Base-by-base conservation (phyloP, 1,140 invertebrate genomes). In the Bombus waltoni region DNA sequence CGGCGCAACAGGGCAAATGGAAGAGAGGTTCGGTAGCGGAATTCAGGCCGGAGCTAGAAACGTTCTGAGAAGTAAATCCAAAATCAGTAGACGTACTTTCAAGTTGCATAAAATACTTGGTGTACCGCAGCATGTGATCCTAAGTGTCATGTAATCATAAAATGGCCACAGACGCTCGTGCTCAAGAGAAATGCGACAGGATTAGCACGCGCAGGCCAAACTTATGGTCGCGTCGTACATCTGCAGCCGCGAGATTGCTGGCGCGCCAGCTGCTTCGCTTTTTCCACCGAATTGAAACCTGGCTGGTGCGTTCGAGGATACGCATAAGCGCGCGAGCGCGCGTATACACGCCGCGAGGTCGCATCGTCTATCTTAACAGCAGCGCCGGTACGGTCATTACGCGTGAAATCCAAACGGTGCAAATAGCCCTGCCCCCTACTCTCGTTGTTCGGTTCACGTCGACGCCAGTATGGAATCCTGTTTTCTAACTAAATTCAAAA, bases 41-140 rank as follows among this genome's bases (percentile, higher is more conserved):
- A 59, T 72, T 73, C 44, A 32, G 35, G n/a, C 22, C 28, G 13
- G 8, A 2, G 44, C 32, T 80, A 70, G 62, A 74, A 57, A 59
- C 28, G 2, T 77, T 77, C 62, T 1, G 35, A 25, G 82, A 78
- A 59, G 77, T 71, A 83, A 83, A 83, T 83, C 11, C 47, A 65
- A 77, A 78, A 83, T 83, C 82, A 78, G 82, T 59, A 25, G 65
- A 47, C 74, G 44, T 59, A 65, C 65, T 78, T 83, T 83, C 81
- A 70, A 77, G 81, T 83, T 22, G 28, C 13, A 11, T 57, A 32
- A 83, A 57, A 83, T 83, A 78, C 47, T 44, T 32, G 71, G 32
- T 25, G 32, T 8, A 28, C 28, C 81, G 81, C 72, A 0, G 44
- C 65, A 28, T 8, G 82, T 83, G 82, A 78, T 78, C 65, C 38